phyloP scores from a whole-genome alignment of 1,140 invertebrate species.

The Zaprionus inermis region DNA sequence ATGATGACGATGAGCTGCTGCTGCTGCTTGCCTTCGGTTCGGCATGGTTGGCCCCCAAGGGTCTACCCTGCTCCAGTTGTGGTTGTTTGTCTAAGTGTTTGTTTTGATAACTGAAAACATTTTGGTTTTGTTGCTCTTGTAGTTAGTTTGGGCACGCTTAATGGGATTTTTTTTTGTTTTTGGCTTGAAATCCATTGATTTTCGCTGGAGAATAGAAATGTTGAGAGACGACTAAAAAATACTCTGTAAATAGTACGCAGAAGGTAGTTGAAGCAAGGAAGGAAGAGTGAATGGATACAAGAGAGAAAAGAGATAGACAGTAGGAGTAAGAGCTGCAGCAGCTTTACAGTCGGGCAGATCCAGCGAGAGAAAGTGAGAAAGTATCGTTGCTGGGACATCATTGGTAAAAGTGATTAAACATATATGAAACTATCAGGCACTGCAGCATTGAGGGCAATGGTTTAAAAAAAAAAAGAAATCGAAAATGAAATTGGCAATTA shows the following conservation, averaged over 20 bases:
- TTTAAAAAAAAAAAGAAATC: not conserved
- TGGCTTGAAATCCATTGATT: not conserved
- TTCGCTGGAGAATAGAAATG: not conserved
- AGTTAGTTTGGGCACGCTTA: not conserved
- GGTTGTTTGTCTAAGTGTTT: slow-evolving; percentile 2
- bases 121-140: not conserved
- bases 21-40: not conserved
- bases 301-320: not conserved
- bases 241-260: not conserved
- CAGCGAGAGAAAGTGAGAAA: not conserved
- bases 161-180: not conserved
- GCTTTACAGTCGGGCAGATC: no score
- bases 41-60: not conserved
- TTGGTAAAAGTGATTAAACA: not conserved
- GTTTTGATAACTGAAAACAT: slow-evolving; percentile 8
- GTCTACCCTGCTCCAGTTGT: not conserved
- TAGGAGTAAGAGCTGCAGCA: no score
- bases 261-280: not conserved
- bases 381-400: no score
- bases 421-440: not conserved
- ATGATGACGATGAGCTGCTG: no score
- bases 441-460: not conserved
- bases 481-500: slow-evolving; percentile 9
- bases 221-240: not conserved
- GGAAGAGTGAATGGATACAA: not conserved